Conservation (phyloP, 2,888 invertebrate genomes). For the Monopis laevigella region DNA sequence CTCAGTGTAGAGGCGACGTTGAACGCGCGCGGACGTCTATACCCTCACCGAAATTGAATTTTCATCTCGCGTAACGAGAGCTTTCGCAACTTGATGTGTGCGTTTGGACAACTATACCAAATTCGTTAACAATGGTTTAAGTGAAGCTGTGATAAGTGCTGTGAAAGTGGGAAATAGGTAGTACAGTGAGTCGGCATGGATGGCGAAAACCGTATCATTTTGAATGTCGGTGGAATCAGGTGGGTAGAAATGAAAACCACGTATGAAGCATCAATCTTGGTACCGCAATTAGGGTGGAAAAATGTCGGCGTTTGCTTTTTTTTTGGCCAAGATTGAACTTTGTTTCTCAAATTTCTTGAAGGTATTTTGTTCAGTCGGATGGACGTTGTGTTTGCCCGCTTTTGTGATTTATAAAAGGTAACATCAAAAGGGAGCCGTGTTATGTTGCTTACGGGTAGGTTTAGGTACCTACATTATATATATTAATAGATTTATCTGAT, state of each 20-base stretch:
- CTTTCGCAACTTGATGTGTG: not conserved
- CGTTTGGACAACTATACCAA: slow-evolving; percentile 4
- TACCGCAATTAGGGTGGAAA: slow-evolving; percentile 2
- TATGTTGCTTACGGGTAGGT: too few species aligned
- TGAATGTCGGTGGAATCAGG: slow-evolving; percentile 94
- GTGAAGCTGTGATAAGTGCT: slow-evolving; percentile 5
- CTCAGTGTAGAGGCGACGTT: slow-evolving; percentile 32
- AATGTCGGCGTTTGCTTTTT: slow-evolving; percentile 8
- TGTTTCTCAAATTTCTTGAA: too few species aligned
- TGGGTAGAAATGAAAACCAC: too few species aligned
- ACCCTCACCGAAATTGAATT: not conserved
- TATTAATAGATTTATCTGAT: too few species aligned
- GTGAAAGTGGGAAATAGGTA: slow-evolving; percentile 21
- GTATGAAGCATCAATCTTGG: slow-evolving; percentile 24
- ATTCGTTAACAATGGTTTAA: too few species aligned
- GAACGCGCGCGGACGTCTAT: slow-evolving; percentile 24
- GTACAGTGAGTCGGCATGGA: slow-evolving; percentile 75
- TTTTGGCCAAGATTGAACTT: too few species aligned
- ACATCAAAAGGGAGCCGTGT: too few species aligned
- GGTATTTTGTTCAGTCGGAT: too few species aligned
- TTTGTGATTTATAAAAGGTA: too few species aligned
- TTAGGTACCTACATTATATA: too few species aligned
- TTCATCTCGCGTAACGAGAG: not conserved
- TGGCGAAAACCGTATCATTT: slow-evolving; percentile 92
- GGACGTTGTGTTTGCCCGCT: too few species aligned